Conservation (phyloP, 2,797 vertebrate species). For the Odontamblyopus rebecca region DNA sequence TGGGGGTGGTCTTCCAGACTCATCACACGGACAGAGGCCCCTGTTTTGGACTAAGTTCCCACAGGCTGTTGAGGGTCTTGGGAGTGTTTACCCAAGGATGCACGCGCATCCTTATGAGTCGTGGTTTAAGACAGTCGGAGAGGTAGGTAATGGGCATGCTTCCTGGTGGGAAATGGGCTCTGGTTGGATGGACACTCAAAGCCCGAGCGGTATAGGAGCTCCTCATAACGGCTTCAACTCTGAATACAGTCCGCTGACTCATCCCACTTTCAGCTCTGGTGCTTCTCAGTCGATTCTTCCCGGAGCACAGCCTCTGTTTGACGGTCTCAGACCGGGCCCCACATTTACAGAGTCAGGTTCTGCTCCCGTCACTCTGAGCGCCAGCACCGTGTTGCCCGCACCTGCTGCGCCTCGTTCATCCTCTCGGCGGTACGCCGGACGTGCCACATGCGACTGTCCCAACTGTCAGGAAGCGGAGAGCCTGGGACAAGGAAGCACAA, state of each 20-base stretch:
- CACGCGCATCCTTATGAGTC: conserved; percentile 87
- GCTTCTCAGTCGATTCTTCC: conserved; percentile 86
- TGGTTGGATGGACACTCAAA: conserved; percentile 90
- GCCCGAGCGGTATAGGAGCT: conserved; percentile 82
- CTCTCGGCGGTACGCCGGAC: conserved; percentile 81
- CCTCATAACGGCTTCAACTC: conserved; percentile 86
- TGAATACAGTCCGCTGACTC: conserved; percentile 84
- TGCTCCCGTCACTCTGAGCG: conserved; percentile 69
- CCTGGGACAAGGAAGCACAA: conserved; percentile 82
- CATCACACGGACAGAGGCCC: conserved; percentile 77
- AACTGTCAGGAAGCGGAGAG: conserved; percentile 90
- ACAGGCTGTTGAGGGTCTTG: conserved; percentile 84
- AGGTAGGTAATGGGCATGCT: conserved; percentile 76
- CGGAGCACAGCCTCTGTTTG: conserved; percentile 88
- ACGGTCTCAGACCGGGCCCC: conserved; percentile 89
- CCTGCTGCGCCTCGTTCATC: conserved; percentile 52
- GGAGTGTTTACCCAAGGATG: conserved; percentile 90
- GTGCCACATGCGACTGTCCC: conserved; percentile 90
- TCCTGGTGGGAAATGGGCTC: conserved; percentile 92
- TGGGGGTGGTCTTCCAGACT: conserved; percentile 72
- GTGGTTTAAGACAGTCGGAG: conserved; percentile 87
- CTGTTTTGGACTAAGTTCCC: conserved; percentile 90
- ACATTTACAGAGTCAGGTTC: conserved; percentile 82
- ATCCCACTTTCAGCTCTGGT: conserved; percentile 81
- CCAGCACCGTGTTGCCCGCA: conserved; percentile 60